Conservation (phyloP, 2,797 vertebrate genomes). For the Prunella strophiata region DNA sequence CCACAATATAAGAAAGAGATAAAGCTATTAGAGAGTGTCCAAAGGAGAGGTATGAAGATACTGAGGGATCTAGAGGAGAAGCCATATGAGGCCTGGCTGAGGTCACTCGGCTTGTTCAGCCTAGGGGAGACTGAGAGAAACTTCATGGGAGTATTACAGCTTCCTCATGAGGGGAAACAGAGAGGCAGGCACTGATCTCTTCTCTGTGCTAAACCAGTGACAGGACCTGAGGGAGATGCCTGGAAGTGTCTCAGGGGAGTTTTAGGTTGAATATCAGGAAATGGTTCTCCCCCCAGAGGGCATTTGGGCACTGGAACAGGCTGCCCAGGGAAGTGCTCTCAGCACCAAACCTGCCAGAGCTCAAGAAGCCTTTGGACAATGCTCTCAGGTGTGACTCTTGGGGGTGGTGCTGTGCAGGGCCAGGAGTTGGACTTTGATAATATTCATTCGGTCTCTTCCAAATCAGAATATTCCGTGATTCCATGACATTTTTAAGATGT, state of each 20-base stretch:
- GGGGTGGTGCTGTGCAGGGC: neutral
- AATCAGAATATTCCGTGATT: neutral
- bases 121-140: neutral
- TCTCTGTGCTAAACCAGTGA: neutral
- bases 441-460: neutral
- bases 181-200: neutral
- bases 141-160: neutral
- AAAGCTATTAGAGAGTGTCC: neutral
- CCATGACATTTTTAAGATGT: neutral
- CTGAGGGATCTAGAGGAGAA: neutral
- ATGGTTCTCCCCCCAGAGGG: rapidly evolving
- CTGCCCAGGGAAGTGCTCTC: neutral
- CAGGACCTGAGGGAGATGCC: neutral
- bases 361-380: neutral
- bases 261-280: neutral
- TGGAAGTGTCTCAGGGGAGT: neutral
- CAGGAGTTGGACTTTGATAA: neutral
- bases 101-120: neutral
- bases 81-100: neutral
- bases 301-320: neutral
- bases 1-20: neutral
- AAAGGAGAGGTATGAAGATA: neutral
- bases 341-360: neutral
- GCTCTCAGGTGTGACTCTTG: neutral
- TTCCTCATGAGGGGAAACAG: neutral